phyloP scores from a whole-genome alignment of 2,797 vertebrate species.

The Arctocebus calabarensis region DNA sequence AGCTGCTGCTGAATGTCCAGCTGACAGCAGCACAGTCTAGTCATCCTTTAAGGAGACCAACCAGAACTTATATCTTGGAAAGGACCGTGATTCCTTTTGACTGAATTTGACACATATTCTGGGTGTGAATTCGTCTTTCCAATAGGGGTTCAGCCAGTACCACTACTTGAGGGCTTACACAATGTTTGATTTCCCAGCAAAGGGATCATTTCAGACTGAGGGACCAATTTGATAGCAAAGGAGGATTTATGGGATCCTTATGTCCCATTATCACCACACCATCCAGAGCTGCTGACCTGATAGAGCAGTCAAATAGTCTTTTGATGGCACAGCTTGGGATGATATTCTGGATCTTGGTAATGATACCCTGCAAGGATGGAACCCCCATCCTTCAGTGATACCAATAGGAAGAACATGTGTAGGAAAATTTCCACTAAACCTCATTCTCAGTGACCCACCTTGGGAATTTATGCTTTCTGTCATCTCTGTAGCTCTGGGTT shows the following conservation, averaged over 20 bases:
- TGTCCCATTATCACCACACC: not conserved
- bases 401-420: not conserved
- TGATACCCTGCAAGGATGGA: not conserved
- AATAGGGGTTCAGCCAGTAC: not conserved
- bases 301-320: not conserved
- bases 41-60: not conserved
- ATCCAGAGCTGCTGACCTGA: not conserved
- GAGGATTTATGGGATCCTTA: not conserved
- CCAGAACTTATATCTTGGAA: not conserved
- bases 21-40: not conserved
- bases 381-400: not conserved
- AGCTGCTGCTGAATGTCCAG: not conserved
- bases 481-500: conserved; percentile 5
- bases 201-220: not conserved
- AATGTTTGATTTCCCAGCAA: not conserved
- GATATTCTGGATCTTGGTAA: not conserved
- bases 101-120: not conserved
- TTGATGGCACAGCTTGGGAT: not conserved
- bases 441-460: not conserved
- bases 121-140: not conserved
- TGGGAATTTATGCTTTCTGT: not conserved
- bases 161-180: not conserved
- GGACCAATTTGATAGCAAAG: not conserved
- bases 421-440: not conserved
- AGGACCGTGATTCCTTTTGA: not conserved